phyloP scores from a whole-genome alignment of 2,113 vertebrate species.

The Phycodurus eques region DNA sequence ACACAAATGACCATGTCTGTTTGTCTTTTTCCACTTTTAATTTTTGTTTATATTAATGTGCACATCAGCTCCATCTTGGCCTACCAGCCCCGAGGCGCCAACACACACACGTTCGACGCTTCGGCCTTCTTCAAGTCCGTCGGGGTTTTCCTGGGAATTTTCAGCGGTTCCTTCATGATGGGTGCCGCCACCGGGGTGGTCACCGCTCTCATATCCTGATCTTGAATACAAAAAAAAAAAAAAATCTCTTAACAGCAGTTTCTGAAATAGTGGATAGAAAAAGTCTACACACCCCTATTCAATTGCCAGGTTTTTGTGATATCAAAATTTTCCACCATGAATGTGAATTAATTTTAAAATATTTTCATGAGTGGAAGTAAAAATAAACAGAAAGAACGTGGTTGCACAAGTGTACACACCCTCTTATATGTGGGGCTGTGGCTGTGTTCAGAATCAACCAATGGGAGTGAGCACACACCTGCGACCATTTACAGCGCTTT shows the following conservation, averaged over 20 bases:
- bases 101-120: slow-evolving; percentile 91
- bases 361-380: too few relatives aligned
- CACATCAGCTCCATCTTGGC: slow-evolving; percentile 87
- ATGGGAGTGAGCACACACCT: too few relatives aligned
- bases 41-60: neutral
- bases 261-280: neutral
- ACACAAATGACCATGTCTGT: too few relatives aligned
- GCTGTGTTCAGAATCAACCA: too few relatives aligned
- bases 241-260: too few relatives aligned
- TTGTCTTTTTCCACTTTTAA: neutral
- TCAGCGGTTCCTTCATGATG: slow-evolving; percentile 98
- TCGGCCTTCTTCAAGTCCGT: slow-evolving; percentile 97
- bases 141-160: slow-evolving; percentile 94
- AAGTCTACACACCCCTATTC: neutral
- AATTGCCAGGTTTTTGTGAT: neutral
- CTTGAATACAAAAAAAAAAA: neutral
- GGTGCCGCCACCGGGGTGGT: slow-evolving; percentile 91
- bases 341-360: too few relatives aligned
- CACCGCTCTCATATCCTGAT: slow-evolving; percentile 97
- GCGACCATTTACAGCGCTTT: too few relatives aligned
- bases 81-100: slow-evolving; percentile 90
- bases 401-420: too few relatives aligned
- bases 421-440: too few relatives aligned
- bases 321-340: too few relatives aligned
- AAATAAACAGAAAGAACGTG: too few relatives aligned